Conservation (phyloP, 2,888 invertebrate genomes). For the Biston stratarius region DNA sequence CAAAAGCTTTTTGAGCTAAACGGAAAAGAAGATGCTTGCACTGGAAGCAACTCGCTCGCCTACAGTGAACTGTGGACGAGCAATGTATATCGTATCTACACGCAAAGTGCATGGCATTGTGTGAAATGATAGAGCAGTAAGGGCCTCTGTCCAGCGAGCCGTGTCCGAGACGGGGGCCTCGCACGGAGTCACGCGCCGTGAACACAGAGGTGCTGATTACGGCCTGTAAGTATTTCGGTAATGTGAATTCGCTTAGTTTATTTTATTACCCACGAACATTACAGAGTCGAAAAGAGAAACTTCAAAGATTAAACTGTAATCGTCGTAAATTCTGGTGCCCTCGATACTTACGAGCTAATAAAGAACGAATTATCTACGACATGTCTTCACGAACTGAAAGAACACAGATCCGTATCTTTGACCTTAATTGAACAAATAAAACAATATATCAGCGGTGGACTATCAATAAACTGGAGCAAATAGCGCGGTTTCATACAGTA, state of each 20-base stretch:
- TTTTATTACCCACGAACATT: conserved; percentile 11
- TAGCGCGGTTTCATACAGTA: background rate
- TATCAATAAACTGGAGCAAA: conserved; percentile 1
- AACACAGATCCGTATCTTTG: background rate
- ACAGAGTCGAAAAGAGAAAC: conserved; percentile 4
- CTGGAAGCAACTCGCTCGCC: background rate
- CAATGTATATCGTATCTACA: background rate
- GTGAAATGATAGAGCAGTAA: conserved; percentile 8
- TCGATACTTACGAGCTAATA: conserved; percentile 1
- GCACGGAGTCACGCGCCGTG: conserved; percentile 31
- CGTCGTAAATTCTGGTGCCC: background rate
- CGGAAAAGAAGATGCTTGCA: conserved; percentile 2
- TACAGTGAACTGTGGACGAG: background rate
- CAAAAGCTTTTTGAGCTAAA: background rate
- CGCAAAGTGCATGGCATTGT: background rate
- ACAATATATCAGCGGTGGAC: background rate
- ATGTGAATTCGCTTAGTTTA: conserved; percentile 1
- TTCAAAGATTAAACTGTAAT: conserved; percentile 4
- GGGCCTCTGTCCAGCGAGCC: conserved; percentile 34
- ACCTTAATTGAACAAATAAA: conserved; percentile 10
- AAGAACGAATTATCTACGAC: background rate
- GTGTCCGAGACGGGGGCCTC: conserved; percentile 34
- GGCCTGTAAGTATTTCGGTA: conserved; percentile 24
- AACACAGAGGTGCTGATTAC: conserved; percentile 26
- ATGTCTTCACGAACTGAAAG: background rate